phyloP scores from a whole-genome alignment of 2,113 vertebrate species.

The Lethenteron camtschaticum region DNA sequence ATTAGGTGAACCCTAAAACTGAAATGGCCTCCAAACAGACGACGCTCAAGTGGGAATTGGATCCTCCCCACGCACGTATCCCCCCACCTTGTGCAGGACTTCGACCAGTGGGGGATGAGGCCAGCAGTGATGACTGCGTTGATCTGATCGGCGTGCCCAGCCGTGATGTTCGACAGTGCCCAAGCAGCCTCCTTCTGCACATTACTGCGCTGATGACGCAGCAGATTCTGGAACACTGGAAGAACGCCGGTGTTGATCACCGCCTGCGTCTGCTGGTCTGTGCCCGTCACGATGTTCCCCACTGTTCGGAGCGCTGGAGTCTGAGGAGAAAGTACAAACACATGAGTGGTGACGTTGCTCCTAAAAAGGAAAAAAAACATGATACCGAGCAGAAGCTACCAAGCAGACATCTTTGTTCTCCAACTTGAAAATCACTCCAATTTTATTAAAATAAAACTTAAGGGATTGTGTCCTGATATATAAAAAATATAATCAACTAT shows the following conservation, averaged over 20 bases:
- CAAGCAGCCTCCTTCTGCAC: constrained; percentile 66
- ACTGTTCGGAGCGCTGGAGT: constrained; percentile 49
- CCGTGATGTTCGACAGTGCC: constrained; percentile 57
- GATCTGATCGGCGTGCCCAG: constrained; percentile 49
- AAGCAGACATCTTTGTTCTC: too few species aligned
- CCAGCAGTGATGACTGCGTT: constrained; percentile 47
- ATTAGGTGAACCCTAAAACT: too few species aligned
- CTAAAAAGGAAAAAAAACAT: too few species aligned
- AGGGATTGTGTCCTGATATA: too few species aligned
- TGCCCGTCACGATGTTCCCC: constrained; percentile 62
- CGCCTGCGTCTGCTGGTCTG: constrained; percentile 51
- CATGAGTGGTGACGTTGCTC: too few species aligned
- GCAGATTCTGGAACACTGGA: constrained; percentile 26
- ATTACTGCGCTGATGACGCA: constrained; percentile 27
- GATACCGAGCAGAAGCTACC: too few species aligned
- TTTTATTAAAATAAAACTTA: too few species aligned
- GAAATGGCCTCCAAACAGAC: too few species aligned
- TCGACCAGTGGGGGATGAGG: constrained; percentile 34
- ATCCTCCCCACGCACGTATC: background rate
- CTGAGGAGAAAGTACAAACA: constrained; percentile 18
- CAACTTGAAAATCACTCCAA: too few species aligned
- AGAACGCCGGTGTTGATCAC: constrained; percentile 42
- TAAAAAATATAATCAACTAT: too few species aligned
- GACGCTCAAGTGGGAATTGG: background rate
- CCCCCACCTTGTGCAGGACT: constrained; percentile 35